Evolutionary conservation across 23 tunicate species (phyloP).

Genomic region (Pegea sp.): DNA sequence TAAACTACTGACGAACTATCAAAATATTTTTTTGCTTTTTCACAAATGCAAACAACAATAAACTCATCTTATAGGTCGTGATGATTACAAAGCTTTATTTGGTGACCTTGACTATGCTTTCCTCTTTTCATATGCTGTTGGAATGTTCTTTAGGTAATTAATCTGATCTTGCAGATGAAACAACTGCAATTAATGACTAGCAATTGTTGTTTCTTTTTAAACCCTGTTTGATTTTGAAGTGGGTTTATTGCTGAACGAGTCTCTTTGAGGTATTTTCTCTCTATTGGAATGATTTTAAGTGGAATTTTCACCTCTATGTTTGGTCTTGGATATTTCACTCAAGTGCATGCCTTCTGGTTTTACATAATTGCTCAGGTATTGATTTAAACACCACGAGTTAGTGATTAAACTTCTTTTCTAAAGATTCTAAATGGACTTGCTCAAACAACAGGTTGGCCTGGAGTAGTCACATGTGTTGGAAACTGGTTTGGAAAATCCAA

Average conservation of each 20-base stretch:
- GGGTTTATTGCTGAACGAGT: constrained; percentile 75
- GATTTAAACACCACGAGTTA: not conserved
- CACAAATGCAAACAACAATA: no score
- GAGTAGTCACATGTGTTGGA: constrained; percentile 77
- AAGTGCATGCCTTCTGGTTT: constrained; percentile 36
- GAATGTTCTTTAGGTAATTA: constrained; percentile 74
- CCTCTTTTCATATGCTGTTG: constrained; percentile 63
- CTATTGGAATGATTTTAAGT: constrained; percentile 57
- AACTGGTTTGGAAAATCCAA: constrained; percentile 86
- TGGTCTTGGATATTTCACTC: constrained; percentile 56
- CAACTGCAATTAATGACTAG: not conserved
- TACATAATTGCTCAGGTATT: constrained; percentile 72
- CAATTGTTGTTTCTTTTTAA: constrained; percentile 1
- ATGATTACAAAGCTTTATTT: constrained; percentile 40
- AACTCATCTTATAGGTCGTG: constrained; percentile 31
- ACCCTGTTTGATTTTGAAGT: constrained; percentile 4
- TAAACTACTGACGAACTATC: no score
- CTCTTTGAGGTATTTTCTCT: constrained; percentile 56
- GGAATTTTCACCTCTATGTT: constrained; percentile 77
- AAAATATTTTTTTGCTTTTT: constrained; percentile 1
- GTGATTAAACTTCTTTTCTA: not conserved
- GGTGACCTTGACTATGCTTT: constrained; percentile 90
- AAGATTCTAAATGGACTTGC: constrained; percentile 60
- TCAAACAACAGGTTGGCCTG: constrained; percentile 93
- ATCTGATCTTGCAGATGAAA: not conserved